phyloP scores from a whole-genome alignment of 2,888 invertebrate species.

The Didymodactylos carnosus region DNA sequence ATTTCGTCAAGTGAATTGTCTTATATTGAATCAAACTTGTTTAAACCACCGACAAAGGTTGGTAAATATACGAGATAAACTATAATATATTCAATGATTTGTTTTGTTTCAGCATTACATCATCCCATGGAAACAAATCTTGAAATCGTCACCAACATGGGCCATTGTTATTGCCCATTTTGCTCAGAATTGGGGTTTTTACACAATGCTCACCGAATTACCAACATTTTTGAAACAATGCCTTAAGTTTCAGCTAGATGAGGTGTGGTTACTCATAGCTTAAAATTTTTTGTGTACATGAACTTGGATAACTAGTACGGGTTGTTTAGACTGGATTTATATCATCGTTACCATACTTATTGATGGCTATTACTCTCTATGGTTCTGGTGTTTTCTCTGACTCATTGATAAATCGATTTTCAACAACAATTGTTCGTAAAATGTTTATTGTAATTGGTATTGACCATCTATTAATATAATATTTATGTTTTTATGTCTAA shows the following conservation, averaged over 20 bases:
- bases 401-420: neutral
- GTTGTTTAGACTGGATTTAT: constrained; percentile 53
- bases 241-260: constrained; percentile 24
- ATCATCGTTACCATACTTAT: constrained; percentile 65
- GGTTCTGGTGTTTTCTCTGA: constrained; percentile 56
- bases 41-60: constrained; percentile 17
- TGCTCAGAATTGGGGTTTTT: constrained; percentile 36
- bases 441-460: constrained; percentile 50
- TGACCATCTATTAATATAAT: constrained; percentile 16
- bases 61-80: neutral
- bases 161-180: constrained; percentile 35
- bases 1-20: constrained; percentile 33
- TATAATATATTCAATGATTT: neutral
- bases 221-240: constrained; percentile 34
- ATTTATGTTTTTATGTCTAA: neutral
- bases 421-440: constrained; percentile 40
- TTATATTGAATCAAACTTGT: constrained; percentile 26
- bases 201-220: constrained; percentile 36
- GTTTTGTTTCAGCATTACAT: constrained; percentile 19
- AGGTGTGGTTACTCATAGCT: constrained; percentile 19
- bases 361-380: constrained; percentile 62
- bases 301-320: too few relatives aligned
- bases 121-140: constrained; percentile 33
- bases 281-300: neutral
- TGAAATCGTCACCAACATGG: constrained; percentile 34